A percentile compares a stretch with the other conserved stretches of the same genome.
These are phyloP conservation scores for Agrochola circellaris DNA, from an alignment of 2,888 invertebrate genomes.

Conservation along the genomic window DNA sequence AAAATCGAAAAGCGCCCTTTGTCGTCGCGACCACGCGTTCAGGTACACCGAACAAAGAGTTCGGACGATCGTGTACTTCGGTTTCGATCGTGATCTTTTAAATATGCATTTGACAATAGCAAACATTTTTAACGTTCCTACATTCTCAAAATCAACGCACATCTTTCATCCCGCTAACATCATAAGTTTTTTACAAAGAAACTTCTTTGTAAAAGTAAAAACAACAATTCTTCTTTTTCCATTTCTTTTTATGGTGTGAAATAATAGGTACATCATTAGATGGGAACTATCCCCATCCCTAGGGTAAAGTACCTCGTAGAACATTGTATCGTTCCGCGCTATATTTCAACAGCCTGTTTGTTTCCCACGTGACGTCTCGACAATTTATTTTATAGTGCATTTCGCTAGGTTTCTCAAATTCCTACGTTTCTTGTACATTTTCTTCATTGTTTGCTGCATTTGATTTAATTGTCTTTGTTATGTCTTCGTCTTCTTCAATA, in stretches of 20 bases:
- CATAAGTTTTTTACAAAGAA: neutral
- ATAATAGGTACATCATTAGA: slow-evolving; percentile 49
- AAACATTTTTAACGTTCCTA: neutral
- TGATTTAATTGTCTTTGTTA: slow-evolving; percentile 30
- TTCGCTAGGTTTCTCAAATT: slow-evolving; percentile 32
- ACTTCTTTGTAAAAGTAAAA: slow-evolving; percentile 15
- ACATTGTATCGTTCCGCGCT: slow-evolving; percentile 45
- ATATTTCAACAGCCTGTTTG: slow-evolving; percentile 48
- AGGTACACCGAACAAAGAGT: too few species aligned
- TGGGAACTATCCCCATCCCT: slow-evolving; percentile 29
- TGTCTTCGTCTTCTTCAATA: neutral
- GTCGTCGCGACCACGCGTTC: too few species aligned
- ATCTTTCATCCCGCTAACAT: neutral
- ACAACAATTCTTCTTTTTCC: neutral
- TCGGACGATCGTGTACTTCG: too few species aligned
- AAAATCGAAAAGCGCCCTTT: too few species aligned
- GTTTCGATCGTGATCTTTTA: too few species aligned
- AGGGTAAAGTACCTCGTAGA: slow-evolving; percentile 35
- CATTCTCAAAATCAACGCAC: neutral
- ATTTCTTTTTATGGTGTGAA: slow-evolving; percentile 31
- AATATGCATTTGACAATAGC: neutral
- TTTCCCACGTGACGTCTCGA: slow-evolving; percentile 39
- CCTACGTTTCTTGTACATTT: slow-evolving; percentile 16
- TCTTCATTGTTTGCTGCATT: slow-evolving; percentile 12
- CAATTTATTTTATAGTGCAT: slow-evolving; percentile 61